Conservation (phyloP, 92 coral and sea anemone species). For the Siderastrea siderea region DNA sequence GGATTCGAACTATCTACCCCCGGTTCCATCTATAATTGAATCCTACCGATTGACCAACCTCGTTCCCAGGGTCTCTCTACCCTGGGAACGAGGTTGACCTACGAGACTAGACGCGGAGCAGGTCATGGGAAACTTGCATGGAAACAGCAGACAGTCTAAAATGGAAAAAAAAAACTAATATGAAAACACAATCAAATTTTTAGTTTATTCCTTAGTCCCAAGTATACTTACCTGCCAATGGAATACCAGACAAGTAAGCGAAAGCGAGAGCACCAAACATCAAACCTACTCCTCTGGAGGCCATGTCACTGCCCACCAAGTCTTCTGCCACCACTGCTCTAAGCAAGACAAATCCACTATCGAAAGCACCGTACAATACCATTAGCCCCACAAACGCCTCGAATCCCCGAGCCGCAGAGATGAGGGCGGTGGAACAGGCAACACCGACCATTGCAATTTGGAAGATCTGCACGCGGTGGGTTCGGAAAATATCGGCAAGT, state of each 20-base stretch:
- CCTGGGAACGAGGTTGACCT: no score
- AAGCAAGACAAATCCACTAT: constrained; percentile 13
- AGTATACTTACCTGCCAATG: constrained; percentile 12
- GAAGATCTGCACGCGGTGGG: constrained; percentile 13
- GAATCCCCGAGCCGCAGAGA: constrained; percentile 12
- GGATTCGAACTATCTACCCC: no score
- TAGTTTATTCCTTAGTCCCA: no score
- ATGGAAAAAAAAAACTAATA: no score
- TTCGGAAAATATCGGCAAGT: constrained; percentile 22
- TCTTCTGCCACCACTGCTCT: constrained; percentile 19
- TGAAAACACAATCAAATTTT: no score
- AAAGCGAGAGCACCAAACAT: constrained; percentile 10
- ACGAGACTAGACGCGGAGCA: no score
- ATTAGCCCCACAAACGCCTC: neutral
- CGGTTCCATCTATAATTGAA: no score
- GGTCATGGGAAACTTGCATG: no score
- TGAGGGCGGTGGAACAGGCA: constrained; percentile 2
- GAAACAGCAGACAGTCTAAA: no score
- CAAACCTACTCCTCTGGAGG: constrained; percentile 1
- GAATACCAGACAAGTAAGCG: constrained; percentile 8
- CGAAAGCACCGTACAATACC: constrained; percentile 23
- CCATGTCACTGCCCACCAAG: constrained; percentile 14
- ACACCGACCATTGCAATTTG: constrained; percentile 22
- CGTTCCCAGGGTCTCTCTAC: no score
- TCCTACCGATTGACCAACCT: no score